Evolutionary conservation across 2,888 invertebrate species (phyloP), one percentile per base, ranked within the genome.

Genomic region (Cephus rjabovi): DNA sequence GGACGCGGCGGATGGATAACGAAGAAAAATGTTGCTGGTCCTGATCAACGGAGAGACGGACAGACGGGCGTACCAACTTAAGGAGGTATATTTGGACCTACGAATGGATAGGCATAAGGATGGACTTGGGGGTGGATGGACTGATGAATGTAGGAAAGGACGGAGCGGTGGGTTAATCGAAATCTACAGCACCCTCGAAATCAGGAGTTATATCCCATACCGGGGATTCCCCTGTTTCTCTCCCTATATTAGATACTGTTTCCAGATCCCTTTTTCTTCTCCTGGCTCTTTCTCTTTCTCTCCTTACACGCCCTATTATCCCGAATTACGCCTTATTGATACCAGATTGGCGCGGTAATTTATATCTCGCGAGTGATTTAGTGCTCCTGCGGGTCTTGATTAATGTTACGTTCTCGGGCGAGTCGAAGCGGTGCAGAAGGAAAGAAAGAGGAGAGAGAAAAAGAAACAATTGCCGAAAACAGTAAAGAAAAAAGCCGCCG

Each of bases 311-410:
- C 81, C 81, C 85, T 84, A 84, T 87, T 87, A 85, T 83, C 83
- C 83, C 85, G 81, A 86, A 87, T 87, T 84, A 85, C 84, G 82
- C 76, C 84, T 86, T 86, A 86, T 87, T 86, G 87, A 85, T 86
- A 85, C 82, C 83, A 85, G 86, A 86, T 88, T 83, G 85, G 80
- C 81, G 77, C 79, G 75, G 86, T 84, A 86, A 87, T 87, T 86
- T 87, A 84, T 86, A 82, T 82, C 81, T 77, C 77, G 77, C 81
- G 83, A 81, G 82, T 86, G 87, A 85, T 86, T 86, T 82, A 81
- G 69, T 74, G 68, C 69, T n/a, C 69, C 37, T 37, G 73, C 31
- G n/a, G 73, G 71, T 33, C 56, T 23, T 56, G 56, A 56, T 56
- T 56, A 56, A 56, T 56, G 56, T 56, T 56, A 23, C 56, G 23